Base-by-base conservation (phyloP, 2,888 invertebrate species). In the Nemotelus pantherinus region DNA sequence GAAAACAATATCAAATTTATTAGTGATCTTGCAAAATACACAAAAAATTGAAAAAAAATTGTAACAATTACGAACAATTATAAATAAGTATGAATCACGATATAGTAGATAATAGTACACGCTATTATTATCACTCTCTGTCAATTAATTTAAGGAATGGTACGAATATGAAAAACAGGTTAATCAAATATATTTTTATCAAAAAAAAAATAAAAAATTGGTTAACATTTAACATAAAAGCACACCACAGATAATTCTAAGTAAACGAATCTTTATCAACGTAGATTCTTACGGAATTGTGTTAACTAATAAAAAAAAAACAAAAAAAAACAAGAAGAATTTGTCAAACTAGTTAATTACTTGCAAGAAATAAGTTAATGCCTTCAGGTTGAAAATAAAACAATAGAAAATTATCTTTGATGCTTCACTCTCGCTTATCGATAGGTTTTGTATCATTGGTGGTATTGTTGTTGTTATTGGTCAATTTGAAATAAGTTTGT, bases 141-240 rank as follows among this genome's bases (percentile, higher is more conserved):
- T 47, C n/a, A 47, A 39, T 65, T 9, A 50, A 25, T 48, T 41
- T 58, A 58, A 58, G 4, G 39, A 58, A 58, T 25, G 7, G 9
- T 7, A 53, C n/a, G n/a, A 53, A 53, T 53, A 53, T n/a, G 7
- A n/a, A 58, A 58, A 25, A 25, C 39, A 3, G 25, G 39, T 58
- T n/a, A n/a, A n/a, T 58, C 39, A 10, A 10, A 58, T 5, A 5
- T 25, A 10, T 53, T 53, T 53, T 58, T 58, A 39, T 58, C 39
- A 39, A 58, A 4, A 58, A n/a, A n/a, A 58, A n/a, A 58, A 58
- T 10, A n/a, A 41, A 63, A 43, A 4, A 5, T 41, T 63, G 63
- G 63, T 63, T 63, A 63, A 63, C 63, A 63, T 63, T 3, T 41
- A 63, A 63, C 39, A 63, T 63, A 6, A 63, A 41, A 63, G 41